These are phyloP conservation scores for Podarcis siculus DNA, from an alignment of 2,797 vertebrate genomes.

Conservation along the genomic window DNA sequence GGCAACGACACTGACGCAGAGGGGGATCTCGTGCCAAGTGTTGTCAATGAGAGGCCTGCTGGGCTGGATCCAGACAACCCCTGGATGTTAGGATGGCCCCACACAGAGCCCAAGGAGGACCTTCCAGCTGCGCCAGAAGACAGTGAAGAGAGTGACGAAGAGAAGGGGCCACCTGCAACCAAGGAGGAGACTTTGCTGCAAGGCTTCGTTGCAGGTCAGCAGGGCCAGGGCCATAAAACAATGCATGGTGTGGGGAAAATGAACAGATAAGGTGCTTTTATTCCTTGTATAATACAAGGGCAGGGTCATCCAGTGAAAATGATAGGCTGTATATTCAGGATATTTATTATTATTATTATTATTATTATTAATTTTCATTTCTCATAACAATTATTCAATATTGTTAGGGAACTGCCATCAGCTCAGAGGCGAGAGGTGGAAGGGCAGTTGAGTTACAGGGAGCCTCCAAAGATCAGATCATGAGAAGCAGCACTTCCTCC, in stretches of 20 bases:
- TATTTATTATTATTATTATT: too few relatives aligned
- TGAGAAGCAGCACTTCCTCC: too few relatives aligned
- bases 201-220: slow-evolving; percentile 81
- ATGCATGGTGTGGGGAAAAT: slow-evolving; percentile 26
- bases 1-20: slow-evolving; percentile 47
- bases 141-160: slow-evolving; percentile 51
- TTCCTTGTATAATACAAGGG: too few relatives aligned
- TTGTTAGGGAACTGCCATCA: too few relatives aligned
- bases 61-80: slow-evolving; percentile 78
- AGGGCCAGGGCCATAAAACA: slow-evolving; percentile 45
- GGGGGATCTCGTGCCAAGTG: slow-evolving; percentile 56
- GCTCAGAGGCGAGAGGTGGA: too few relatives aligned
- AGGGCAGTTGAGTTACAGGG: too few relatives aligned
- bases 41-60: slow-evolving; percentile 70
- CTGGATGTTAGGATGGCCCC: slow-evolving; percentile 88
- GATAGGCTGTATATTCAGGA: too few relatives aligned
- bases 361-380: too few relatives aligned
- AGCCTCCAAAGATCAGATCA: too few relatives aligned
- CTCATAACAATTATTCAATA: too few relatives aligned
- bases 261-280: neutral
- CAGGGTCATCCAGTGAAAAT: too few relatives aligned
- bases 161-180: slow-evolving; percentile 69
- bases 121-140: neutral
- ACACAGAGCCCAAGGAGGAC: slow-evolving; percentile 60
- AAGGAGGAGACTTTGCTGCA: slow-evolving; percentile 83